phyloP scores from a whole-genome alignment of 2,797 vertebrate genomes.

The Amniataba percoides region DNA sequence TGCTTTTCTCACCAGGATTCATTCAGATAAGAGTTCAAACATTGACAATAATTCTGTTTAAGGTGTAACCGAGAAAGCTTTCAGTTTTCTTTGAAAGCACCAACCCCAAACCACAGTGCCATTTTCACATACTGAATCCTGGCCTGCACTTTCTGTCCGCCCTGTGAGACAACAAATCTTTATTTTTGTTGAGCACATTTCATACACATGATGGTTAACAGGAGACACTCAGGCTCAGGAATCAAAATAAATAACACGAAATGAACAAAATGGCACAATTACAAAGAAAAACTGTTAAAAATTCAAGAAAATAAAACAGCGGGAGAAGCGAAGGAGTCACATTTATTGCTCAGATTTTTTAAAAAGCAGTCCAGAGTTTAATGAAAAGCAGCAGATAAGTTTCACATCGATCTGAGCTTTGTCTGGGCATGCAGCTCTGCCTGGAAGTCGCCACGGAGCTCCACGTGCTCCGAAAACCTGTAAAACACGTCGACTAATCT shows the following conservation, averaged over 20 bases:
- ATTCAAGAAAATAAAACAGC: neutral
- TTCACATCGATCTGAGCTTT: neutral
- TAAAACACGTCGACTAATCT: slow-evolving; percentile 79
- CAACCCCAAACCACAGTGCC: slow-evolving; percentile 37
- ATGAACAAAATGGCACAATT: slow-evolving; percentile 4
- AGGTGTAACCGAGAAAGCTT: neutral
- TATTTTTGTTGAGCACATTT: neutral
- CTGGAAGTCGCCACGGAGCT: neutral
- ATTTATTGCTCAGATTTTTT: neutral
- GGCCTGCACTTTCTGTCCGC: neutral
- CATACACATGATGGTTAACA: neutral
- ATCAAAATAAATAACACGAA: neutral
- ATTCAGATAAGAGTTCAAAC: too few species aligned
- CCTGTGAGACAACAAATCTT: neutral
- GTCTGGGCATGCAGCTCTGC: slow-evolving; percentile 1
- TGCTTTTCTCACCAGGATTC: too few species aligned
- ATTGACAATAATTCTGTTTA: neutral
- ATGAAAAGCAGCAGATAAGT: slow-evolving; percentile 19
- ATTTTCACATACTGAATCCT: slow-evolving; percentile 5
- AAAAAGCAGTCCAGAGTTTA: neutral
- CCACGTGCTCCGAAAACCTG: slow-evolving; percentile 72
- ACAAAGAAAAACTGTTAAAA: neutral
- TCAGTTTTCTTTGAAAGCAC: neutral
- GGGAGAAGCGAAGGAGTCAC: neutral
- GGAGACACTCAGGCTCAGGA: neutral